These are phyloP conservation scores for Oncorhynchus kisutch DNA, from an alignment of 2,113 vertebrate species.

Conservation along the genomic window DNA sequence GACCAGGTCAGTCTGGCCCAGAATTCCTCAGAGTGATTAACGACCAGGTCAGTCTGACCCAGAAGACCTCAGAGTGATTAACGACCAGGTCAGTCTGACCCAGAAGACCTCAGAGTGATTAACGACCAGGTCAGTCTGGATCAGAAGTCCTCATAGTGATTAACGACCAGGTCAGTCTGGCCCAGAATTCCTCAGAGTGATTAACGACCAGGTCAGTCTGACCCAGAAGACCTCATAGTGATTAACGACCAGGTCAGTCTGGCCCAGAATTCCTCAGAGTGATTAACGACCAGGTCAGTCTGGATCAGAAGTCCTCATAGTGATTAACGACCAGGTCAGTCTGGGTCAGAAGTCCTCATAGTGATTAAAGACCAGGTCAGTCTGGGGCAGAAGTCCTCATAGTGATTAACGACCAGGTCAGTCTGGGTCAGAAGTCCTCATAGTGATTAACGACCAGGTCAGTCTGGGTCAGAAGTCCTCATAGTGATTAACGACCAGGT, in stretches of 20 bases:
- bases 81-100: no score
- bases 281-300: no score
- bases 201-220: no score
- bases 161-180: no score
- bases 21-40: rapidly evolving
- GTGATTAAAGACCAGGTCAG: no score
- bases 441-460: no score
- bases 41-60: neutral
- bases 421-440: rapidly evolving
- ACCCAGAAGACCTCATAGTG: neutral
- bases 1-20: neutral
- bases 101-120: rapidly evolving
- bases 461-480: neutral
- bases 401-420: no score
- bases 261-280: neutral
- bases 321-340: no score
- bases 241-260: no score
- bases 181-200: neutral
- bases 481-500: no score
- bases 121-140: no score
- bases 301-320: neutral
- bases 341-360: neutral
- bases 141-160: neutral
- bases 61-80: neutral
- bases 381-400: rapidly evolving